phyloP scores from a whole-genome alignment of 2,113 vertebrate genomes.

The Coreoperca whiteheadi region DNA sequence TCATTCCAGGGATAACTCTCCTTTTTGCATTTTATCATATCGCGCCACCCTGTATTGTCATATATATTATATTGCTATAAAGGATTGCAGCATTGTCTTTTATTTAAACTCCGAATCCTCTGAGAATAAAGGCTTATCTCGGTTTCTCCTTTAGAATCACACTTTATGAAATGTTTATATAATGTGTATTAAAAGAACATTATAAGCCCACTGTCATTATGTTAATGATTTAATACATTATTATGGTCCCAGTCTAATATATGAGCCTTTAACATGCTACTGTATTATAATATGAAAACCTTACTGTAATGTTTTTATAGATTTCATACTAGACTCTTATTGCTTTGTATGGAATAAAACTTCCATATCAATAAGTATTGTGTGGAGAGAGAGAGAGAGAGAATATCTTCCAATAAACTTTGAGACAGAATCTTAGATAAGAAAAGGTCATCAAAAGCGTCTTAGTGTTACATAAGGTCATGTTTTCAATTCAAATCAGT shows the following conservation, averaged over 20 bases:
- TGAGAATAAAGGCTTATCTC: constrained; percentile 7
- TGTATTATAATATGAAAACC: background rate
- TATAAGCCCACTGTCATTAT: background rate
- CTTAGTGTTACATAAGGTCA: background rate
- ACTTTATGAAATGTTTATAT: constrained; percentile 20
- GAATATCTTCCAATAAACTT: constrained; percentile 7
- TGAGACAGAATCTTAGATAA: background rate
- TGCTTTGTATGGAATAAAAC: background rate
- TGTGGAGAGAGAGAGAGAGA: no score
- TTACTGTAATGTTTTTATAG: no score
- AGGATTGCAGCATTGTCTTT: background rate
- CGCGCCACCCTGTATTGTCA: background rate
- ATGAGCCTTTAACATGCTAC: background rate
- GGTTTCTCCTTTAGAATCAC: background rate
- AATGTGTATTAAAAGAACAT: constrained; percentile 11
- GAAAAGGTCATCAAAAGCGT: background rate
- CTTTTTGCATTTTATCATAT: constrained; percentile 21
- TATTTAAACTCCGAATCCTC: constrained; percentile 1
- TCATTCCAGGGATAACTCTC: background rate
- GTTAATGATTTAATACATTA: no score
- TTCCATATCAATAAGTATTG: background rate
- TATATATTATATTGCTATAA: background rate
- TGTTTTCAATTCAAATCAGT: background rate
- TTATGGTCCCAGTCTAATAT: background rate
- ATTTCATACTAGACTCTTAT: background rate